These are phyloP conservation scores for Alcedo quadribrachys DNA, from an alignment of 2,797 vertebrate genomes.

Conservation along the genomic window DNA sequence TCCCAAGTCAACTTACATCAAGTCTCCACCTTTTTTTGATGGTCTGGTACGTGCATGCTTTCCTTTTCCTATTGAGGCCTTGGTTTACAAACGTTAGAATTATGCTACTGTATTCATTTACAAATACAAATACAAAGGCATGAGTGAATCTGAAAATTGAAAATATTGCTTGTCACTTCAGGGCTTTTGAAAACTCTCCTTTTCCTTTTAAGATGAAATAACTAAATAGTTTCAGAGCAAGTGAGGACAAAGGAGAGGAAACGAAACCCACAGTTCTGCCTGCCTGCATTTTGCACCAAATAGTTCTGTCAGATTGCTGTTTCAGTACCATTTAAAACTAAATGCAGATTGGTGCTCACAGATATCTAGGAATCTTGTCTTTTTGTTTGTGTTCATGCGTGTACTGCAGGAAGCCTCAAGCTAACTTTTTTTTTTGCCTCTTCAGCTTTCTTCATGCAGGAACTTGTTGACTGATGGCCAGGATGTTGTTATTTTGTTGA, in stretches of 20 bases:
- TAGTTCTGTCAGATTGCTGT: background rate
- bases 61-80: background rate
- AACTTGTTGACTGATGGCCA: background rate
- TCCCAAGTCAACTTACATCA: conserved; percentile 95
- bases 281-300: background rate
- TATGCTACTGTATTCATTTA: background rate
- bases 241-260: background rate
- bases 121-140: background rate
- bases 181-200: background rate
- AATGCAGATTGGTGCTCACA: background rate
- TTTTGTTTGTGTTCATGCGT: background rate
- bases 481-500: background rate
- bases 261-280: background rate
- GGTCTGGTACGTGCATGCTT: conserved; percentile 82
- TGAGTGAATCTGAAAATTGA: background rate
- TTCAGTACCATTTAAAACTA: background rate
- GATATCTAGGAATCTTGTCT: background rate
- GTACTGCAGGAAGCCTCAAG: background rate
- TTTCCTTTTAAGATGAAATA: background rate
- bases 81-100: background rate
- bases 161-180: background rate
- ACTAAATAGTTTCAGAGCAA: background rate
- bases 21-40: conserved; percentile 95
- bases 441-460: background rate
- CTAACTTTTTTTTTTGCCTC: background rate